Base-by-base conservation (phyloP, 1,140 invertebrate genomes). In the Monochamus saltuarius region DNA sequence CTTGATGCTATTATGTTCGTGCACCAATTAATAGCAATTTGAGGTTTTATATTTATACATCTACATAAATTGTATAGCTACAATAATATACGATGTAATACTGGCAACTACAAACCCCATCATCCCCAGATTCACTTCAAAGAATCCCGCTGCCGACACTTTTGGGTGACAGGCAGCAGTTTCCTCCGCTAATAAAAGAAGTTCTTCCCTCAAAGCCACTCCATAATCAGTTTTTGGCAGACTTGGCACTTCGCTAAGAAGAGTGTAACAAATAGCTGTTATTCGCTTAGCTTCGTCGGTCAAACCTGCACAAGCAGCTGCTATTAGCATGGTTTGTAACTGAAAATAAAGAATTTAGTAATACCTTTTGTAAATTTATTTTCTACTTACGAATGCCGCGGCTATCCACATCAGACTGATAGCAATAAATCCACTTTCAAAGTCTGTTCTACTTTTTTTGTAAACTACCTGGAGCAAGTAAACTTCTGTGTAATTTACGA, bases 141-240 rank as follows among this genome's bases (percentile, higher is more conserved):
- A 68, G 45, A 70, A 66, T 9, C 68, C 68, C 10, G 61, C 63
- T n/a, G 66, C 66, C 9, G 61, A 55, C 43, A 70, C 62, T 10
- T 40, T 22, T n/a, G 64, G 61, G 11, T 36, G 17, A n/a, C 59
- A 53, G 3, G 34, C 35, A 13, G 16, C 52, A 6, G 50, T 22
- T 55, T 67, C 61, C 13, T 62, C n/a, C 13, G 56, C 59, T 9
- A 68, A 13, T 10, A 56, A 13, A 10, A 43, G 29, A 4, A 70
- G 50, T 37, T 67, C 62, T 51, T 65, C 59, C 46, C 53, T 58
- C 11, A 68, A 53, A 11, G 38, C 19, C 38, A 47, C 43, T 17
- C 60, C 51, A 14, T 58, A 38, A 10, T 16, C n/a, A 14, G 17
- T 55, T 35, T 37, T 39, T 9, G 59, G 37, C 2, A 37, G 8